Percentiles rank a stretch among this genome's conserved stretches.
Conservation (phyloP, 2,888 invertebrate species). For the Acronicta alni region DNA sequence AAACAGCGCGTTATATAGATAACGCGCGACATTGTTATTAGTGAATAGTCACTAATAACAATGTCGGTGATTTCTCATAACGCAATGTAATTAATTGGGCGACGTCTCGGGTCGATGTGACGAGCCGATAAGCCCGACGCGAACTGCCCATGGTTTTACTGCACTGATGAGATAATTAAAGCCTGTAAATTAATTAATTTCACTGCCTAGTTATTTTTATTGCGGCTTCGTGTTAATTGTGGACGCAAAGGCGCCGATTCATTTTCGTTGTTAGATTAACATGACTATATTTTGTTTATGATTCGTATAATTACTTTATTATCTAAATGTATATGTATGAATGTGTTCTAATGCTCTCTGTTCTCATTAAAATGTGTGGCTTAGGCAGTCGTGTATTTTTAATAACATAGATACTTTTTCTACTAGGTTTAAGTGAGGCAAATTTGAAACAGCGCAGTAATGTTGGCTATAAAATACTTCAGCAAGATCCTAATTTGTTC, state of each 20-base stretch:
- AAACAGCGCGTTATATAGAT: conserved; percentile 56
- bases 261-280: conserved; percentile 57
- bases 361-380: conserved; percentile 15
- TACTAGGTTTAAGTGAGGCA: too few species aligned
- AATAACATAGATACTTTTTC: too few species aligned
- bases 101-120: conserved; percentile 79
- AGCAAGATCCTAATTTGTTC: neutral
- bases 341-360: conserved; percentile 23
- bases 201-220: conserved; percentile 79
- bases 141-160: conserved; percentile 78
- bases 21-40: too few species aligned
- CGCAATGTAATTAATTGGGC: conserved; percentile 69
- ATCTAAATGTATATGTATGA: conserved; percentile 37
- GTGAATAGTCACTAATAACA: conserved; percentile 62
- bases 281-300: conserved; percentile 51
- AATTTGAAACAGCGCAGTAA: too few species aligned
- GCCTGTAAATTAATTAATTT: conserved; percentile 85
- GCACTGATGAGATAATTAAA: conserved; percentile 86
- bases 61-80: conserved; percentile 80
- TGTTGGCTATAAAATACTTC: neutral
- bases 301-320: conserved; percentile 49
- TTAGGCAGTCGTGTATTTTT: neutral
- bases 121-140: conserved; percentile 79
- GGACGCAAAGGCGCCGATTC: conserved; percentile 75
- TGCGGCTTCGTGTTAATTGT: conserved; percentile 76